phyloP scores from a whole-genome alignment of 1,140 invertebrate species.

The Babylonia areolata region DNA sequence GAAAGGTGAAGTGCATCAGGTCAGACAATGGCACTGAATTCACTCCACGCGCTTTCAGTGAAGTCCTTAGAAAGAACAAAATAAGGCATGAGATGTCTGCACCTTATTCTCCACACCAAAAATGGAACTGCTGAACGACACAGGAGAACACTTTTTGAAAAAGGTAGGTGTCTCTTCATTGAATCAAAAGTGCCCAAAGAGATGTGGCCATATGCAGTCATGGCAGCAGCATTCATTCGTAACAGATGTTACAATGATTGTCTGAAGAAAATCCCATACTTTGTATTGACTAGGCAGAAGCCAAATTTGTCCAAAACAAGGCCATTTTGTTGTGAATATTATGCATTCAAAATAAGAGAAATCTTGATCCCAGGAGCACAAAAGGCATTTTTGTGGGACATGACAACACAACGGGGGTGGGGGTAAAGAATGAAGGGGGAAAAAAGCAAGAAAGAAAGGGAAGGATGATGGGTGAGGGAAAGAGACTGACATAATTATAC shows the following conservation, averaged over 20 bases:
- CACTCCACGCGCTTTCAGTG: neutral
- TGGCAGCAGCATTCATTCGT: slow-evolving; percentile 7
- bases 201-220: slow-evolving; percentile 4
- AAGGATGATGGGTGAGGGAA: too few species aligned
- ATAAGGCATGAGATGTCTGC: neutral
- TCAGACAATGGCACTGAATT: slow-evolving; percentile 11
- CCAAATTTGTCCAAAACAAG: too few species aligned
- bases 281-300: too few species aligned
- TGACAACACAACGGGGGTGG: too few species aligned
- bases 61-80: neutral
- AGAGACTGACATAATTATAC: too few species aligned
- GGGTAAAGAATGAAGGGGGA: too few species aligned
- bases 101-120: neutral
- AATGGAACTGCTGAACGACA: neutral
- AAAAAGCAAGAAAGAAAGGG: too few species aligned
- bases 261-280: too few species aligned
- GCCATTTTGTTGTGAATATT: too few species aligned
- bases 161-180: neutral
- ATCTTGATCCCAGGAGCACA: too few species aligned
- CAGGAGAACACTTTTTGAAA: neutral
- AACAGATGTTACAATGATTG: slow-evolving; percentile 5
- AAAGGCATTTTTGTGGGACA: too few species aligned
- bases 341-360: too few species aligned
- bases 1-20: slow-evolving; percentile 9
- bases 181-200: neutral